Evolutionary conservation across 2,797 vertebrate genomes (phyloP), one percentile per base, ranked within the genome.

Genomic region (Tachyglossus aculeatus): DNA sequence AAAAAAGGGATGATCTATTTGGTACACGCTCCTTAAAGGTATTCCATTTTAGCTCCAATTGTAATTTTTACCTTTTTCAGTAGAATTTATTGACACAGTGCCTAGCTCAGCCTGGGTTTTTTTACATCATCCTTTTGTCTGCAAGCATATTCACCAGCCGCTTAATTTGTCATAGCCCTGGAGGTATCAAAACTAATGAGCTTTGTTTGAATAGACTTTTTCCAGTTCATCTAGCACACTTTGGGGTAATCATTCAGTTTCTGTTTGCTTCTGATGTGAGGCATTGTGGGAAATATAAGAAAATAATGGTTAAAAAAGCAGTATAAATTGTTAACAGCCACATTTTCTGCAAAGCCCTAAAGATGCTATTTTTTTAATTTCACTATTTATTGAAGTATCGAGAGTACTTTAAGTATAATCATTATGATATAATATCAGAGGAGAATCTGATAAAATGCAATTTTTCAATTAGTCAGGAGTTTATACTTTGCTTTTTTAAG

Each of bases 131-230:
- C 88, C 90, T 92, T 93, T 93, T 94, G 90, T 92, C 92, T 93
- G 89, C 84, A 43, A 90, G 91, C 91, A 86, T 91, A 91, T 94
- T 94, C 91, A 90, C 90, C 89, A 92, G 90, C 90, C 86, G 81
- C 91, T 94, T 94, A 94, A 94, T 94, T 94, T 94, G 92, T 94
- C 93, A 94, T 92, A 89, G 92, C 93, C 93, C 93, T 91, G 92
- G 92, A 94, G 94, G 93, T 94, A 94, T 94, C 90, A 92, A 93
- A 92, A 94, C 93, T 94, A 94, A 94, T 94, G 93, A 94, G 94
- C 92, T 94, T 94, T 94, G 92, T 94, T 94, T 94, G 93, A 94
- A 94, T 94, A 94, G 94, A 94, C 93, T 94, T 94, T 94, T 94
- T 94, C 93, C 94, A 94, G 93, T 94, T 94, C 93, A 94, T 94